These are phyloP conservation scores for Stomorhina lunata DNA, from an alignment of 2,888 invertebrate genomes.

Conservation along the genomic window DNA sequence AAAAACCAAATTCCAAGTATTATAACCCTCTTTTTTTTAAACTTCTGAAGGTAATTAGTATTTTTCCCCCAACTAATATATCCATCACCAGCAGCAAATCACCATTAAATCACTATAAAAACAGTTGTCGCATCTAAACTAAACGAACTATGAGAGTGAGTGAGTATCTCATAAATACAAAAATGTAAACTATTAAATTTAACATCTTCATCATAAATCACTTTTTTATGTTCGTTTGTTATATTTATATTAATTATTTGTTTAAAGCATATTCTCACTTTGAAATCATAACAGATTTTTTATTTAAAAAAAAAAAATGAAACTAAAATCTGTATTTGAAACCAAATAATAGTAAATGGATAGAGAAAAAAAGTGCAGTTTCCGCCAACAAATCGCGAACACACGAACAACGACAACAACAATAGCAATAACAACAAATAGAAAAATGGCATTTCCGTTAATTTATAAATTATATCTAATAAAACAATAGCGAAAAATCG, in stretches of 20 bases:
- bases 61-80: constrained; percentile 32
- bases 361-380: constrained; percentile 55
- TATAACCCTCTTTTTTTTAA: constrained; percentile 35
- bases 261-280: constrained; percentile 34
- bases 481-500: constrained; percentile 61
- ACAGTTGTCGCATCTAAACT: not conserved
- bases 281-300: too few species aligned
- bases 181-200: not conserved
- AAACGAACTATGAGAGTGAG: not conserved
- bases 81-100: not conserved
- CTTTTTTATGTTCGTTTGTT: not conserved
- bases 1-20: not conserved
- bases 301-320: constrained; percentile 13
- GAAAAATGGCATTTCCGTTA: constrained; percentile 63
- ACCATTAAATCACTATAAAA: not conserved
- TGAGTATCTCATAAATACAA: too few species aligned
- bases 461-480: constrained; percentile 67
- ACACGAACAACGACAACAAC: constrained; percentile 23
- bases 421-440: not conserved
- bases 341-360: constrained; percentile 4
- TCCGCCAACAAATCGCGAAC: constrained; percentile 51
- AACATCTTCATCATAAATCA: constrained; percentile 44
- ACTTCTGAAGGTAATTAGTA: not conserved
- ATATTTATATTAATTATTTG: constrained; percentile 32
- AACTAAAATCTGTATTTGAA: constrained; percentile 49